These are phyloP conservation scores for Morpho achilles DNA, from an alignment of 2,888 invertebrate genomes.

Conservation along the genomic window DNA sequence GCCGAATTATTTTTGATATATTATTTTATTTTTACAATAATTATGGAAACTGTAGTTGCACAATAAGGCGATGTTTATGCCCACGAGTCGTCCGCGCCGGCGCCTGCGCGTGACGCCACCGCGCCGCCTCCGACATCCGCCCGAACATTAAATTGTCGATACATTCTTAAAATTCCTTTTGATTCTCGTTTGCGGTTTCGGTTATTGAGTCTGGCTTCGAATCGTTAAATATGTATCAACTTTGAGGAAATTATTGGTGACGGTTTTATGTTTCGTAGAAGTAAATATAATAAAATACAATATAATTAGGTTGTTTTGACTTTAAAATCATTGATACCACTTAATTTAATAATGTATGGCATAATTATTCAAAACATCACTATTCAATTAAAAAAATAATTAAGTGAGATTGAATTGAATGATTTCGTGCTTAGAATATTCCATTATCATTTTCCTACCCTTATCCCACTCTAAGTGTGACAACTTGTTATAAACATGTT, in stretches of 20 bases:
- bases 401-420: no score
- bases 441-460: no score
- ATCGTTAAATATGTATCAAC: slow-evolving; percentile 27
- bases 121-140: slow-evolving; percentile 45
- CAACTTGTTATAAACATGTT: no score
- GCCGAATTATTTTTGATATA: not conserved
- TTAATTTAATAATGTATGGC: no score
- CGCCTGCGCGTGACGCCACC: slow-evolving; percentile 52
- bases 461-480: no score
- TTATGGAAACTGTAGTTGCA: slow-evolving; percentile 28
- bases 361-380: no score
- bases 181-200: slow-evolving; percentile 52
- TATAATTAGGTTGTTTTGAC: not conserved
- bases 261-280: slow-evolving; percentile 20
- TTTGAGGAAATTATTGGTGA: slow-evolving; percentile 23
- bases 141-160: slow-evolving; percentile 57
- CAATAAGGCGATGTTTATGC: slow-evolving; percentile 34
- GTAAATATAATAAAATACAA: not conserved
- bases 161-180: slow-evolving; percentile 59
- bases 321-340: no score
- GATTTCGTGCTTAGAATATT: no score
- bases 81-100: slow-evolving; percentile 40
- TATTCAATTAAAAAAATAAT: no score
- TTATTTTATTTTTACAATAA: not conserved
- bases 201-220: slow-evolving; percentile 49